Evolutionary conservation across 2,888 invertebrate species (phyloP).

Genomic region (Trachelus tabidus): DNA sequence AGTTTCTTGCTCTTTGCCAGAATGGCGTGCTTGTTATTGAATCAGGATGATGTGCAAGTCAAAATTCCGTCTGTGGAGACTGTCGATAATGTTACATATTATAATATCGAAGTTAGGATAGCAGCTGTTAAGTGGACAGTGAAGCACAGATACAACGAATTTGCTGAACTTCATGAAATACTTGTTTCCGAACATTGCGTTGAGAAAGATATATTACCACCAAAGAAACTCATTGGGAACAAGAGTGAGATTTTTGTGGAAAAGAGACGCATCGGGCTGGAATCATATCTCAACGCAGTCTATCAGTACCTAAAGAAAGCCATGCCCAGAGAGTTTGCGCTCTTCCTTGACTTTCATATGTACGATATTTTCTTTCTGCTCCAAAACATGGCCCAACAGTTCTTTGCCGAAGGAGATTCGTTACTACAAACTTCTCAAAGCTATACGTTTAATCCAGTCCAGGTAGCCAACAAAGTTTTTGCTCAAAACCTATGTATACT

Average conservation of each 20-base stretch:
- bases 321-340: slow-evolving; percentile 83
- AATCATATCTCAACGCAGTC: slow-evolving; percentile 83
- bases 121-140: slow-evolving; percentile 85
- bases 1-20: slow-evolving; percentile 18
- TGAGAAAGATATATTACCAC: slow-evolving; percentile 87
- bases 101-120: slow-evolving; percentile 78
- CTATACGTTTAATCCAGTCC: slow-evolving; percentile 81
- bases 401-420: slow-evolving; percentile 81
- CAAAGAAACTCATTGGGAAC: slow-evolving; percentile 93
- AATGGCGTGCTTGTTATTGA: slow-evolving; percentile 82
- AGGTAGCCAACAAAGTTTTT: slow-evolving; percentile 68
- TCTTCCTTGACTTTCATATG: slow-evolving; percentile 88
- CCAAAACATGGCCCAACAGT: slow-evolving; percentile 82
- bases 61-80: slow-evolving; percentile 75
- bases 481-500: neutral
- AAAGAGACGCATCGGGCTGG: slow-evolving; percentile 82
- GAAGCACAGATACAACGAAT: slow-evolving; percentile 89
- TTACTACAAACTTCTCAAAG: slow-evolving; percentile 73
- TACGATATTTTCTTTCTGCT: slow-evolving; percentile 91
- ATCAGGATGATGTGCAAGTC: slow-evolving; percentile 75
- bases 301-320: slow-evolving; percentile 80
- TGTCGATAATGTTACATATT: slow-evolving; percentile 77
- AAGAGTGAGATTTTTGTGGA: slow-evolving; percentile 89
- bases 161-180: slow-evolving; percentile 86
- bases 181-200: slow-evolving; percentile 85